phyloP scores from a whole-genome alignment of 92 coral and sea anemone genomes.

The Epizoanthus rinbou region DNA sequence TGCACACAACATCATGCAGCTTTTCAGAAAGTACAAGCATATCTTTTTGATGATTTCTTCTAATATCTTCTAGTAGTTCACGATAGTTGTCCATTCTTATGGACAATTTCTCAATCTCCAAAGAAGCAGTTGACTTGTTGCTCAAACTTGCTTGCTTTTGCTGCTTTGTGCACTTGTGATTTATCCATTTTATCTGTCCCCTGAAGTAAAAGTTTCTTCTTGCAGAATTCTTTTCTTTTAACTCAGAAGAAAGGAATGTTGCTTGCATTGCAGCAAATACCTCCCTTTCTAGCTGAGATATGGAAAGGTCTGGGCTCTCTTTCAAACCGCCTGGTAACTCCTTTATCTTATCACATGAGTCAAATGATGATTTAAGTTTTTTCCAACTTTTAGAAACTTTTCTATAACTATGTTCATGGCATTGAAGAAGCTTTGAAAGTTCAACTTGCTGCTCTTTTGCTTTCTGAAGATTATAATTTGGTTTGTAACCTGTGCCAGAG shows the following conservation, averaged over 20 bases:
- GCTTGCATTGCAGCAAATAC: constrained; percentile 22
- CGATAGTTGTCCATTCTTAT: constrained; percentile 8
- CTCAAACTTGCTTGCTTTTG: constrained; percentile 17
- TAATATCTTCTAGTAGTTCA: constrained; percentile 38
- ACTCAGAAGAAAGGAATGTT: background rate
- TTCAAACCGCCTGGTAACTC: background rate
- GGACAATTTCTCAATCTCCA: constrained; percentile 43
- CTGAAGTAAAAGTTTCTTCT: background rate
- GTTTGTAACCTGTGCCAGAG: constrained; percentile 44
- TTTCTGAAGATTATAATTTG: constrained; percentile 59
- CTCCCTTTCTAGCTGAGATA: constrained; percentile 11
- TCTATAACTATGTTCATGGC: constrained; percentile 60
- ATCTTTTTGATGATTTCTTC: constrained; percentile 40
- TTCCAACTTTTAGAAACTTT: constrained; percentile 70
- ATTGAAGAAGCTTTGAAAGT: constrained; percentile 62
- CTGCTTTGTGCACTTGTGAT: constrained; percentile 6
- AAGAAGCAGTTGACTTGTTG: constrained; percentile 27
- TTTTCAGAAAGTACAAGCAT: constrained; percentile 56
- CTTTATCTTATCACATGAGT: constrained; percentile 26
- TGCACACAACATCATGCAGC: constrained; percentile 68
- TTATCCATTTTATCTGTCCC: constrained; percentile 3
- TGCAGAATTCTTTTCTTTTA: background rate
- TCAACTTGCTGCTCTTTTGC: constrained; percentile 73
- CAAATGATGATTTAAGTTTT: constrained; percentile 52
- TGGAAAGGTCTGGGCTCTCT: background rate